Evolutionary conservation across 2,113 vertebrate species (phyloP).

Genomic region (Ceuthmochares aereus): DNA sequence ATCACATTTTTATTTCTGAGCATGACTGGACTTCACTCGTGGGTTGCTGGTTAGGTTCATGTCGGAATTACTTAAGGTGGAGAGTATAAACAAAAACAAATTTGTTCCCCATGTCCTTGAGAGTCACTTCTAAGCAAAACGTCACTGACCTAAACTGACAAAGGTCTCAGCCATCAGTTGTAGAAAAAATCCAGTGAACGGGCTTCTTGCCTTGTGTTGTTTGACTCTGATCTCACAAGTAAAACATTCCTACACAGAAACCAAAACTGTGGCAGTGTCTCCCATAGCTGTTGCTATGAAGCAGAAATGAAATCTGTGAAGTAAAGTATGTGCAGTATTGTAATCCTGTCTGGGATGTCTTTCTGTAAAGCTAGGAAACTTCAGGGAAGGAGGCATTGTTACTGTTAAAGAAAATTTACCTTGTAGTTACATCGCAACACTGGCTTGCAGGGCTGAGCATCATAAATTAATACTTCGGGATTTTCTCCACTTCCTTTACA

Average conservation of each 20-base stretch:
- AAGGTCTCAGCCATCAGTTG: background rate
- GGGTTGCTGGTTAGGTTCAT: background rate
- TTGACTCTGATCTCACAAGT: background rate
- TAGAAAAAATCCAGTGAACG: fast-evolving
- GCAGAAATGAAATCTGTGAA: background rate
- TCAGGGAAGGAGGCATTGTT: background rate
- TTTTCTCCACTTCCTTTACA: background rate
- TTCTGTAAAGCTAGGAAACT: background rate
- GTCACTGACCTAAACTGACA: fast-evolving
- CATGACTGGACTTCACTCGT: background rate
- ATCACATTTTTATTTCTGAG: background rate
- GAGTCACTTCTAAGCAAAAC: background rate
- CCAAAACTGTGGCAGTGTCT: fast-evolving
- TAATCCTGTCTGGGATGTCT: background rate
- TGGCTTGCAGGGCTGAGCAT: background rate
- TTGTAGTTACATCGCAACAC: background rate
- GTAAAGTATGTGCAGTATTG: background rate
- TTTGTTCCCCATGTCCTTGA: background rate
- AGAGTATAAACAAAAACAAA: background rate
- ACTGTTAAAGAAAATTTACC: background rate
- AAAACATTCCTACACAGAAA: background rate
- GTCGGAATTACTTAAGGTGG: background rate
- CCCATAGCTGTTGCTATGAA: background rate
- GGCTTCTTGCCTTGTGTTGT: background rate
- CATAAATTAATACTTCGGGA: background rate